These are phyloP conservation scores for Pyrochroa serraticornis DNA, from an alignment of 2,888 invertebrate genomes.

Conservation along the genomic window DNA sequence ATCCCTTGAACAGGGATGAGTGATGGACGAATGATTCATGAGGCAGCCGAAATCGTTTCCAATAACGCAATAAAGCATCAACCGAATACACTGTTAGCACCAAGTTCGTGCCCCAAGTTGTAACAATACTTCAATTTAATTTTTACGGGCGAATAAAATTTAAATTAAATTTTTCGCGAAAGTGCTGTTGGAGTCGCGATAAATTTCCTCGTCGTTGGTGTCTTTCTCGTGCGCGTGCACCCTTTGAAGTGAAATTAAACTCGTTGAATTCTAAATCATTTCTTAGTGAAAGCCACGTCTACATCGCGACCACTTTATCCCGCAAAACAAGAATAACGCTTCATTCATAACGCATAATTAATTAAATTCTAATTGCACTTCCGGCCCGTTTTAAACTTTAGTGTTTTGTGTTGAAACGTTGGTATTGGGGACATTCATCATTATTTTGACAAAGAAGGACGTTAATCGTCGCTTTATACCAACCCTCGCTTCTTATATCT, in stretches of 20 bases:
- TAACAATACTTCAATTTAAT: conserved; percentile 5
- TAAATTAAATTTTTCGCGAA: conserved; percentile 3
- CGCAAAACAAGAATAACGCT: conserved; percentile 46
- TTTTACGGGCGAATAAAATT: conserved; percentile 8
- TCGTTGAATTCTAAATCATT: conserved; percentile 45
- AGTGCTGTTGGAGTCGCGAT: conserved; percentile 18
- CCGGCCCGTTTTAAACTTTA: conserved; percentile 54
- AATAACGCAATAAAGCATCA: conserved; percentile 34
- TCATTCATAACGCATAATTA: conserved; percentile 59
- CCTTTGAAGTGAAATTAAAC: conserved; percentile 46
- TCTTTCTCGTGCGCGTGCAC: conserved; percentile 17
- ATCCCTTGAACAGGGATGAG: conserved; percentile 30
- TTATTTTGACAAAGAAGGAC: conserved; percentile 57
- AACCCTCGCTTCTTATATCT: conserved; percentile 22
- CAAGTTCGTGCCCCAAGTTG: not conserved
- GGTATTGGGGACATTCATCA: conserved; percentile 58
- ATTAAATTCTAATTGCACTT: conserved; percentile 60
- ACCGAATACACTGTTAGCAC: conserved; percentile 3
- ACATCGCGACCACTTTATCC: conserved; percentile 30
- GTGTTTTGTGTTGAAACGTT: conserved; percentile 53
- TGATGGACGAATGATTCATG: conserved; percentile 41
- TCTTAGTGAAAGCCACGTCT: conserved; percentile 34
- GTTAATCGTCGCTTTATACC: conserved; percentile 52
- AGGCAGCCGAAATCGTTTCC: conserved; percentile 36
- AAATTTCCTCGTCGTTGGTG: conserved; percentile 21